phyloP scores from a whole-genome alignment of 2,797 vertebrate species.

The Hydrolagus colliei region DNA sequence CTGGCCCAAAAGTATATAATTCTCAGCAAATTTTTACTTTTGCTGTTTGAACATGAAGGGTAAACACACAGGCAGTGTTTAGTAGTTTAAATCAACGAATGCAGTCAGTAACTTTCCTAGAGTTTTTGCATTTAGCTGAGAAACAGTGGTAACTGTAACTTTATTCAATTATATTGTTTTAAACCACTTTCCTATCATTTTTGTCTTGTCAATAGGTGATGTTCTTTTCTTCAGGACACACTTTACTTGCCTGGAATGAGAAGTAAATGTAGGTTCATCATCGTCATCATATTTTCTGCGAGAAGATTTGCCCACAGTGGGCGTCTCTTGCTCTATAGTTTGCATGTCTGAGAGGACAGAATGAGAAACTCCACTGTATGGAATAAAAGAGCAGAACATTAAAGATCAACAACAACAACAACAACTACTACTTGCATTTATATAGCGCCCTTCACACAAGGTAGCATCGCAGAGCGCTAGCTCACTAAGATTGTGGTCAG shows the following conservation, averaged over 20 bases:
- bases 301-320: conserved; percentile 50
- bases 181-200: too few relatives aligned
- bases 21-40: too few relatives aligned
- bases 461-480: too few relatives aligned
- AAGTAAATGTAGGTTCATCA: conserved; percentile 54
- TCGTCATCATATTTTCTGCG: conserved; percentile 60
- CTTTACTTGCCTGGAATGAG: conserved; percentile 59
- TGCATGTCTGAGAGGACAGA: conserved; percentile 85
- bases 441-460: not conserved
- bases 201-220: not conserved
- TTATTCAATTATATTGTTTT: not conserved
- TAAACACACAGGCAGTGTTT: too few relatives aligned
- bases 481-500: too few relatives aligned
- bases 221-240: not conserved
- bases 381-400: conserved; percentile 27
- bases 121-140: too few relatives aligned
- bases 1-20: too few relatives aligned
- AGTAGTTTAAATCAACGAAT: too few relatives aligned
- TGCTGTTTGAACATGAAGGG: too few relatives aligned
- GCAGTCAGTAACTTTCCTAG: too few relatives aligned
- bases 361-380: conserved; percentile 77
- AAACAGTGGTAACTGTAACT: not conserved
- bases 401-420: not conserved
- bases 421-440: not conserved
- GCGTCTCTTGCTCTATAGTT: conserved; percentile 83